Evolutionary conservation across 2,797 vertebrate genomes (phyloP).

Genomic region (Muscicapa striata): DNA sequence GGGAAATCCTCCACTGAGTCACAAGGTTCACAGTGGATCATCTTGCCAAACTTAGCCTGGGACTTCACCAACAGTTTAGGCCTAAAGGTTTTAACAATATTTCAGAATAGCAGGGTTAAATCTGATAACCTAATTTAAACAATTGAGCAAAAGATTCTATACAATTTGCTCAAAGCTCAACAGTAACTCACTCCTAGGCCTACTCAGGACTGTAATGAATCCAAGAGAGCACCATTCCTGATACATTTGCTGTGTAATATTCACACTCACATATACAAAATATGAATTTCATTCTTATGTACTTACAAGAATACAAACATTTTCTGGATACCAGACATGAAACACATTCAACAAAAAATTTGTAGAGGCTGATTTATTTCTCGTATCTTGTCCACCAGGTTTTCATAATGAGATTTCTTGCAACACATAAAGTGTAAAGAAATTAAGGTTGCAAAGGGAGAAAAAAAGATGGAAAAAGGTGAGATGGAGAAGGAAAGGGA

Average conservation of each 20-base stretch:
- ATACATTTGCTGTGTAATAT: background rate
- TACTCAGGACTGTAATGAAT: background rate
- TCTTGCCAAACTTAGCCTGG: background rate
- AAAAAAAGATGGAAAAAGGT: no score
- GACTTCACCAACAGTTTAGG: background rate
- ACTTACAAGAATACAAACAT: no score
- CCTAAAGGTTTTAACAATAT: background rate
- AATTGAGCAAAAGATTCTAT: background rate
- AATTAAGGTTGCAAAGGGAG: no score
- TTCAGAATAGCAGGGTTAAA: background rate
- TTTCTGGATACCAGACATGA: no score
- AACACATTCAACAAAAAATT: no score
- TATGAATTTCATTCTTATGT: no score
- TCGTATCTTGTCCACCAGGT: no score
- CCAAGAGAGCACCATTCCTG: background rate
- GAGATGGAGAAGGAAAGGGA: no score
- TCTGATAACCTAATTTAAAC: background rate
- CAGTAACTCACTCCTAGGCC: fast-evolving
- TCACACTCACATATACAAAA: no score
- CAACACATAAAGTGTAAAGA: no score
- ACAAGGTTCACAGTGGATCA: background rate
- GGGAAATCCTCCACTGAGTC: background rate
- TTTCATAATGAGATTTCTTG: no score
- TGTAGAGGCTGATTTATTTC: no score
- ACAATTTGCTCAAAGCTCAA: background rate